Conservation (phyloP, 2,888 invertebrate genomes). For the Serripes groenlandicus region DNA sequence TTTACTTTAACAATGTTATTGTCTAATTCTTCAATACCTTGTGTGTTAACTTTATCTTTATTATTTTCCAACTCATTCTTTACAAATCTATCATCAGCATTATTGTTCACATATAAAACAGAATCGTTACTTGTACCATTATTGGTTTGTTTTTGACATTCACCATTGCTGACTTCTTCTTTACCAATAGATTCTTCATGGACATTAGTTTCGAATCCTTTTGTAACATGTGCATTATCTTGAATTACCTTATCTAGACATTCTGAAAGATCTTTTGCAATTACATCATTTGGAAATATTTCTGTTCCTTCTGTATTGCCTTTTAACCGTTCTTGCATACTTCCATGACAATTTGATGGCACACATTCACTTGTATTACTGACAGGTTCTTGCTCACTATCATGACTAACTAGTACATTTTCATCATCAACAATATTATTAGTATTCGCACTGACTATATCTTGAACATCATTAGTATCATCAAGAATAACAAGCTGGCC, state of each 20-base stretch:
- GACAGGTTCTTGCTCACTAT: no score
- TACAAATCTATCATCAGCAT: no score
- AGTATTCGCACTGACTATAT: background rate
- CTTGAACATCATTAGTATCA: conserved; percentile 23
- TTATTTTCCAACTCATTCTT: no score
- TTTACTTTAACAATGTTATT: no score
- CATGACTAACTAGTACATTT: background rate
- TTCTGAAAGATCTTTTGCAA: background rate
- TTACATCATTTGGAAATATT: background rate
- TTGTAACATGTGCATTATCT: background rate
- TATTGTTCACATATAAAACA: no score
- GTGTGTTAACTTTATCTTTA: no score
- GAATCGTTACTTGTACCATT: no score
- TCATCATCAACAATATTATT: background rate
- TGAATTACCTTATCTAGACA: background rate
- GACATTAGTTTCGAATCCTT: background rate
- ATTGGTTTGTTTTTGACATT: background rate
- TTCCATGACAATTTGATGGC: no score
- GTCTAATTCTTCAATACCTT: no score
- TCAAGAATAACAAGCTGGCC: conserved; percentile 47
- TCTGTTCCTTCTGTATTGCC: background rate
- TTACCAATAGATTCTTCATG: background rate
- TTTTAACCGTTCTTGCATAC: no score
- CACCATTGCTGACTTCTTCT: background rate
- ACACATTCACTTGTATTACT: no score